Base-by-base conservation (phyloP, 2,888 invertebrate species). In the Acanthosepion esculentum region DNA sequence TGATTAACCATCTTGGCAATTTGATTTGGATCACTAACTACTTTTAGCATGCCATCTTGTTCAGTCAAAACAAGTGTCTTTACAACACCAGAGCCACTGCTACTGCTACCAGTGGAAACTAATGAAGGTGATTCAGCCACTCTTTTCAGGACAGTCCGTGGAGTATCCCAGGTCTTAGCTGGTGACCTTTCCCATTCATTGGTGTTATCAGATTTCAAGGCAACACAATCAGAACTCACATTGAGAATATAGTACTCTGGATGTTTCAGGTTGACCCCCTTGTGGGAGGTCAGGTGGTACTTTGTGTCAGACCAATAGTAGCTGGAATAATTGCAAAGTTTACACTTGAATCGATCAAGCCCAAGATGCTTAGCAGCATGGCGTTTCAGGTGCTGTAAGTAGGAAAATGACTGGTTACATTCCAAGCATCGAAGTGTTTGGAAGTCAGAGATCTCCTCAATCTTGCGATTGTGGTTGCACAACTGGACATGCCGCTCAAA, bases 231-330 rank as follows among this genome's bases (percentile, higher is more conserved):
- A 93, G 93, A 93, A 53, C 50, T 53, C 50, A 93, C 93, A 29
- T 53, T 93, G n/a, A 64, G 33, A 59, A 94, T 94, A 55, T 94
- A 94, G 33, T 55, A 64, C 33, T 94, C 94, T 29, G 59, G 64
- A 64, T n/a, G 26, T 48, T 48, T 48, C 20, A 33, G 33, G 41
- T 55, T 33, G 55, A 94, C 55, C 18, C 50, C 64, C 41, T 94
- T 94, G 48, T 94, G 94, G 20, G 41, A 20, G 41, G 94, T 8
- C 94, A 94, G 41, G 59, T 94, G 94, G 41, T 48, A 94, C 55
- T 94, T 94, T 20, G 64, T 64, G 41, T 94, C 94, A 48, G 94
- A 94, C 94, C 94, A 64, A 48, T 94, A 94, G 48, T 94, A 94
- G 29, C 59, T 64, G 18, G 41, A 55, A 94, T 94, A 94, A 64